A percentile compares a stretch with the other conserved stretches of the same genome.
Evolutionary conservation across 30 jellyfish, hydroid and myxozoan species (phyloP).

Genomic region (Morbakka virulenta): DNA sequence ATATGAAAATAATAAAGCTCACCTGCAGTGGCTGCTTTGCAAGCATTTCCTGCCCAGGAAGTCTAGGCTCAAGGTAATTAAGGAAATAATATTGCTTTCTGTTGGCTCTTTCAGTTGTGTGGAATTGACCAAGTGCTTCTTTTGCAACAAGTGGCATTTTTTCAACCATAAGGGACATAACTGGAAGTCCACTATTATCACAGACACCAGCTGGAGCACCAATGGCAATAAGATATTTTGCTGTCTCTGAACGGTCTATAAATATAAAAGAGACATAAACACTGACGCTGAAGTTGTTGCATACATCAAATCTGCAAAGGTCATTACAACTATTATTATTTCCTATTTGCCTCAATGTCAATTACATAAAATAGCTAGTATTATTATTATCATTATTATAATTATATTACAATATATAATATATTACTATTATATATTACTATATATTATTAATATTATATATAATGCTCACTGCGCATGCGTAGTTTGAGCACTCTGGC

Average conservation of each 20-base stretch:
- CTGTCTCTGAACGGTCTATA: constrained; percentile 95
- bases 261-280: not conserved
- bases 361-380: no score
- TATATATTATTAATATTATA: no score
- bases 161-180: constrained; percentile 73
- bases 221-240: constrained; percentile 60
- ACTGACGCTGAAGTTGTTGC: not conserved
- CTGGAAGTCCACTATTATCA: constrained; percentile 84
- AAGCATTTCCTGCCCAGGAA: constrained; percentile 47
- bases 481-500: no score
- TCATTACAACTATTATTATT: no score
- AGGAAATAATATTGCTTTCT: constrained; percentile 77
- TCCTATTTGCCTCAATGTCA: no score
- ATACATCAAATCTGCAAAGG: no score
- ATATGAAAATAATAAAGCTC: no score
- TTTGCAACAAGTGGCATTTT: constrained; percentile 96
- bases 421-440: no score
- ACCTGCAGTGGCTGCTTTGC: constrained; percentile 92
- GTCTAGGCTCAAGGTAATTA: constrained; percentile 68
- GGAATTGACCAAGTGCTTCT: constrained; percentile 77
- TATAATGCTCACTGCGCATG: no score
- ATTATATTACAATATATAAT: no score
- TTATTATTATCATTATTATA: no score
- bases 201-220: constrained; percentile 89
- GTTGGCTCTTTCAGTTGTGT: constrained; percentile 83